Evolutionary conservation across 2,888 invertebrate species (phyloP).

Genomic region (Cephus pulcher): DNA sequence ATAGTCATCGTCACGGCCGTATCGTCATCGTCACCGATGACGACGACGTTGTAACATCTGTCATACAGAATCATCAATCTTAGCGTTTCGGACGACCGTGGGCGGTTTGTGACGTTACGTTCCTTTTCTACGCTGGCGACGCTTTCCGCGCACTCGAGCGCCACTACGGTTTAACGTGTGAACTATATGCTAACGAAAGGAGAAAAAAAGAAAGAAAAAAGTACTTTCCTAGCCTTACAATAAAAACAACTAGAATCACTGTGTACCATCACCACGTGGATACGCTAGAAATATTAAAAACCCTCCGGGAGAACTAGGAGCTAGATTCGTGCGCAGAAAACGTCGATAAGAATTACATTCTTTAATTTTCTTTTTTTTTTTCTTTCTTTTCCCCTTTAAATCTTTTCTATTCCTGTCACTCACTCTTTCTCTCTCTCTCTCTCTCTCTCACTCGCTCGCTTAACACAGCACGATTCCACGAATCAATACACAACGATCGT

Average conservation of each 20-base stretch:
- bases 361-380: neutral
- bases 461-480: neutral
- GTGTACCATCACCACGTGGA: constrained; percentile 55
- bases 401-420: neutral
- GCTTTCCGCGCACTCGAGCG: constrained; percentile 48
- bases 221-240: constrained; percentile 42
- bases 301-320: constrained; percentile 36
- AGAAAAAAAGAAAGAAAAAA: constrained; percentile 8
- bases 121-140: constrained; percentile 25
- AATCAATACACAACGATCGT: neutral
- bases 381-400: constrained; percentile 8
- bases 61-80: neutral
- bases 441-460: neutral
- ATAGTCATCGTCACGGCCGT: neutral
- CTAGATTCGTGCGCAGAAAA: constrained; percentile 53
- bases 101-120: constrained; percentile 7
- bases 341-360: constrained; percentile 33
- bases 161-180: constrained; percentile 25
- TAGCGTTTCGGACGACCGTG: constrained; percentile 14
- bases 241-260: constrained; percentile 59
- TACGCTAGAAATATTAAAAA: constrained; percentile 53
- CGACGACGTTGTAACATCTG: neutral
- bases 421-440: constrained; percentile 8
- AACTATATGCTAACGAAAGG: constrained; percentile 8
- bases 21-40: neutral